These are phyloP conservation scores for Rhyacichthys aspro DNA, from an alignment of 2,797 vertebrate species.

Conservation along the genomic window DNA sequence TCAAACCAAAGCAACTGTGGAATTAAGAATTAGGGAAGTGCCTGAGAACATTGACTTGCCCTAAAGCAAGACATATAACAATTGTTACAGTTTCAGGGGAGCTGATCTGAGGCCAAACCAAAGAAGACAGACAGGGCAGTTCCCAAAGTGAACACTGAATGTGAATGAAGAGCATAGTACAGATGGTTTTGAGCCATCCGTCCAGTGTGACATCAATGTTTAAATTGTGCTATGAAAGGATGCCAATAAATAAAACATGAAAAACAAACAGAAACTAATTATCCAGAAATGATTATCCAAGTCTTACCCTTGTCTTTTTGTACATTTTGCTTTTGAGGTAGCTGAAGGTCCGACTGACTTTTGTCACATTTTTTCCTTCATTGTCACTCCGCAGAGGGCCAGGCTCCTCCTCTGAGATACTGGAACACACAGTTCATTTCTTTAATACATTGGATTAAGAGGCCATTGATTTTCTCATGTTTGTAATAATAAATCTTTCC, in stretches of 20 bases:
- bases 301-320: conserved; percentile 94
- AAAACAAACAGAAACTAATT: not conserved
- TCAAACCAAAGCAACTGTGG: conserved; percentile 10
- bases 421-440: conserved; percentile 52
- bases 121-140: conserved; percentile 3
- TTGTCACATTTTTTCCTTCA: conserved; percentile 87
- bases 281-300: not conserved
- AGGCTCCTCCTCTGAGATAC: conserved; percentile 91
- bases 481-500: conserved; percentile 23
- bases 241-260: not conserved
- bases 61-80: conserved; percentile 21
- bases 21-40: conserved; percentile 18
- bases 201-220: conserved; percentile 27
- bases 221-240: conserved; percentile 2
- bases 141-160: conserved; percentile 14
- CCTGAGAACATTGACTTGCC: conserved; percentile 20
- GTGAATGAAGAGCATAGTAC: conserved; percentile 3
- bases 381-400: conserved; percentile 84
- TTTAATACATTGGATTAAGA: conserved; percentile 18
- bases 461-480: conserved; percentile 15
- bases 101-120: conserved; percentile 16
- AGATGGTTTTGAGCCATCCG: conserved; percentile 6
- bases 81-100: conserved; percentile 7
- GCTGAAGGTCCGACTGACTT: conserved; percentile 98
- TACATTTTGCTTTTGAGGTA: conserved; percentile 99